Conservation (phyloP, 2,797 vertebrate species). For the Rhabdophis nuchalis region DNA sequence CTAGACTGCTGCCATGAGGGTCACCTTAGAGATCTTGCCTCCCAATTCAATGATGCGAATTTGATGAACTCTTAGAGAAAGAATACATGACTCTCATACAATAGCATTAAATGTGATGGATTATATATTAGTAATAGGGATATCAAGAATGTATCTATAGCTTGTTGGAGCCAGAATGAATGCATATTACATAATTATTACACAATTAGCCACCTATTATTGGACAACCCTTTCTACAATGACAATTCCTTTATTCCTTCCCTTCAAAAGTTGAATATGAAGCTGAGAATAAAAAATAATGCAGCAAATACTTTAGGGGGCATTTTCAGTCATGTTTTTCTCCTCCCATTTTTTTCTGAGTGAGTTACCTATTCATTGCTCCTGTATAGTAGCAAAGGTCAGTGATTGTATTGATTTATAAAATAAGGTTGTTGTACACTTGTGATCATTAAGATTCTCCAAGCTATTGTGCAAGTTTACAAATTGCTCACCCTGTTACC, state of each 20-base stretch:
- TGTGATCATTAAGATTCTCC: slow-evolving; percentile 18
- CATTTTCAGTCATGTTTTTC: not conserved
- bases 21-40: not conserved
- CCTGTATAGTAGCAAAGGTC: not conserved
- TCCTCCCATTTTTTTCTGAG: not conserved
- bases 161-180: not conserved
- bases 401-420: not conserved
- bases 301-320: not conserved
- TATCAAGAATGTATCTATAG: not conserved
- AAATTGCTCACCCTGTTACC: slow-evolving; percentile 15
- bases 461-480: not conserved
- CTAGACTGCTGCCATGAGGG: too few species aligned
- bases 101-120: not conserved
- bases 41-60: not conserved
- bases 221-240: not conserved
- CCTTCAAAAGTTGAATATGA: not conserved
- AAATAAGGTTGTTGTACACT: slow-evolving; percentile 12
- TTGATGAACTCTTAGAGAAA: not conserved
- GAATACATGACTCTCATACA: not conserved
- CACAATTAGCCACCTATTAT: too few species aligned
- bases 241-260: not conserved
- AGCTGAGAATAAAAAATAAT: not conserved
- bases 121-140: not conserved
- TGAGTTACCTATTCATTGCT: not conserved
- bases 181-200: not conserved